Conservation (phyloP, 2,888 invertebrate genomes). For the Thalpophila matura region DNA sequence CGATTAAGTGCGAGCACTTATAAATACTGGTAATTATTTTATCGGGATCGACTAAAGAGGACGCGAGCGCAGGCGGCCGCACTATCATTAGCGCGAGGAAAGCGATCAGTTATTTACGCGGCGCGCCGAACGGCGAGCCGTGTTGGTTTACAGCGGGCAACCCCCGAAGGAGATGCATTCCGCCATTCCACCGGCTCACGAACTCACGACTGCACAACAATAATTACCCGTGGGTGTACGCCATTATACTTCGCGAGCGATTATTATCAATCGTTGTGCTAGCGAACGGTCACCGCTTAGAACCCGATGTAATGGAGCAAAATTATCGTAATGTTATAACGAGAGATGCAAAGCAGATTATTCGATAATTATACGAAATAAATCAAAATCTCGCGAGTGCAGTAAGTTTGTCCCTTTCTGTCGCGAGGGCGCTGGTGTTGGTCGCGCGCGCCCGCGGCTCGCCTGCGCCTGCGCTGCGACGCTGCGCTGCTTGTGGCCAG, state of each 20-base stretch:
- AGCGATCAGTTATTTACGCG: slow-evolving; percentile 90
- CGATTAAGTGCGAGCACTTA: slow-evolving; percentile 85
- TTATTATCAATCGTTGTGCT: slow-evolving; percentile 90
- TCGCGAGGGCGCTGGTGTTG: slow-evolving; percentile 60
- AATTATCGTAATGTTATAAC: slow-evolving; percentile 90
- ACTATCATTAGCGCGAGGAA: slow-evolving; percentile 89
- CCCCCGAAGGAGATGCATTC: slow-evolving; percentile 91
- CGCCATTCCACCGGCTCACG: slow-evolving; percentile 88
- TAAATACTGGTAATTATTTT: slow-evolving; percentile 89
- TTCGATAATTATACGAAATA: slow-evolving; percentile 89
- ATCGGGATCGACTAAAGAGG: slow-evolving; percentile 86
- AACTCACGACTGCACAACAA: slow-evolving; percentile 91
- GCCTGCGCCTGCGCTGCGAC: slow-evolving; percentile 75
- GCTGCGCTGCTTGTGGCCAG: slow-evolving; percentile 77
- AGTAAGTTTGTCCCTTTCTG: slow-evolving; percentile 73
- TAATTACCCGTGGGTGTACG: slow-evolving; percentile 91
- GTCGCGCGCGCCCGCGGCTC: slow-evolving; percentile 76
- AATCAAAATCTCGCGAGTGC: slow-evolving; percentile 86
- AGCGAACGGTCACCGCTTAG: slow-evolving; percentile 89
- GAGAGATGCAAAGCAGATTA: slow-evolving; percentile 90
- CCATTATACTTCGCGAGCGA: slow-evolving; percentile 90
- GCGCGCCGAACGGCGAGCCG: slow-evolving; percentile 74
- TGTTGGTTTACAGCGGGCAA: slow-evolving; percentile 89
- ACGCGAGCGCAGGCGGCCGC: slow-evolving; percentile 81
- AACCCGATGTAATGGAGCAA: slow-evolving; percentile 87